A percentile compares a stretch with the other conserved stretches of the same genome.
These are phyloP conservation scores for Euphonia xanthogaster DNA, from an alignment of 2,797 vertebrate species.

Conservation along the genomic window DNA sequence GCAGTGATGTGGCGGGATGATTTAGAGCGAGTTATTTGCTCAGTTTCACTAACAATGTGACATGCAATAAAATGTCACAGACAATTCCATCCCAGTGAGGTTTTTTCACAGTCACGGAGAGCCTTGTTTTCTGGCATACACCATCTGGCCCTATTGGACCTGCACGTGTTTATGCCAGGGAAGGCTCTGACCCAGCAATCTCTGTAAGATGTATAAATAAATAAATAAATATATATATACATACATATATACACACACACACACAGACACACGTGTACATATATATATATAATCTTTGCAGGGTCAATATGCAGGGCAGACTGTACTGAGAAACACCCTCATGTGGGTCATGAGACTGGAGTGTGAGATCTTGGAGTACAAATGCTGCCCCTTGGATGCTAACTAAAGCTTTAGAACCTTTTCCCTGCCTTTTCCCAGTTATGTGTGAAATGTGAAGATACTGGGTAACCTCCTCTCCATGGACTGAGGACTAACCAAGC, in stretches of 20 bases:
- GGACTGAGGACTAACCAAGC: not conserved
- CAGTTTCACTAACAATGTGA: not conserved
- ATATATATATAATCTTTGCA: not conserved
- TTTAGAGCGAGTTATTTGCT: not conserved
- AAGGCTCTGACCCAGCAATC: not conserved
- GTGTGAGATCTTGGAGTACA: not conserved
- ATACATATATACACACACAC: accelerated
- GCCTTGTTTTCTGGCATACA: not conserved
- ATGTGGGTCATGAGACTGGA: accelerated
- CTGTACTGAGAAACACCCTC: not conserved
- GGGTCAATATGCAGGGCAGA: not conserved
- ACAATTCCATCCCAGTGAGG: not conserved
- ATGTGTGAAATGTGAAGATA: not conserved
- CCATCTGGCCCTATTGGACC: not conserved
- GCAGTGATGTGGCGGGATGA: not conserved
- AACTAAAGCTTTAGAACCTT: not conserved
- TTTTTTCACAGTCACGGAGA: not conserved
- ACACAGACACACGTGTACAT: not conserved
- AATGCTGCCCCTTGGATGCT: not conserved
- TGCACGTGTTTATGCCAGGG: not conserved
- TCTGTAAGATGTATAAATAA: not conserved
- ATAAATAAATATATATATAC: not conserved
- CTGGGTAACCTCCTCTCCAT: not conserved
- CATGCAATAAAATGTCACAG: not conserved
- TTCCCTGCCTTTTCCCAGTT: not conserved